Conservation (phyloP, 2,888 invertebrate species). For the Microctonus hyperodae region DNA sequence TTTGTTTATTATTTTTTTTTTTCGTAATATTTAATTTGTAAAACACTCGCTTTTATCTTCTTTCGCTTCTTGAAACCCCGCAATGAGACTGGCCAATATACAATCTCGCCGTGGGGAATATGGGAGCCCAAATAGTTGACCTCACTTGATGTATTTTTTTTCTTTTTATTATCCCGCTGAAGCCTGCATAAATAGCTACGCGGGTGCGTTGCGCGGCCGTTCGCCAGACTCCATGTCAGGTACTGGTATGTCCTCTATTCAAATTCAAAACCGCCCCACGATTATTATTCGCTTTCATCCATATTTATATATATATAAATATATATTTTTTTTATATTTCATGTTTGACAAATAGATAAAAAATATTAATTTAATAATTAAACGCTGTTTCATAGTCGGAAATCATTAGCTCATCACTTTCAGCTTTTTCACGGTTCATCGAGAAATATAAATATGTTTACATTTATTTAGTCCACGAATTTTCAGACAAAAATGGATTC, state of each 20-base stretch:
- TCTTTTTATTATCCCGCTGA: conserved; percentile 61
- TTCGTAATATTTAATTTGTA: conserved; percentile 1
- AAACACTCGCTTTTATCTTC: conserved; percentile 38
- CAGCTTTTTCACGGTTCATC: not conserved
- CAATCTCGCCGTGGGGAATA: conserved; percentile 38
- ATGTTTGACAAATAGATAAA: not conserved
- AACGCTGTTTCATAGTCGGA: conserved; percentile 4
- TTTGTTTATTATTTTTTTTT: conserved; percentile 38
- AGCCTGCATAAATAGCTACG: conserved; percentile 77
- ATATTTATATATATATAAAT: too few relatives aligned
- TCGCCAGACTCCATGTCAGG: conserved; percentile 86
- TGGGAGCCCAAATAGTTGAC: conserved; percentile 44
- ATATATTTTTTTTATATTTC: conserved; percentile 3
- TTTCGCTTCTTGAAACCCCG: conserved; percentile 42
- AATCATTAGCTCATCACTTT: not conserved
- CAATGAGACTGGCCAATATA: conserved; percentile 38
- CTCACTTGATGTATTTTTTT: conserved; percentile 60
- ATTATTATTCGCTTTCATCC: conserved; percentile 39
- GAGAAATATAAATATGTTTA: not conserved
- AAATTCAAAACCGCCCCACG: conserved; percentile 33
- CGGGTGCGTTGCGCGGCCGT: conserved; percentile 88
- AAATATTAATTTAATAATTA: not conserved
- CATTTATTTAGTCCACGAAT: not conserved
- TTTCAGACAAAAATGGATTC: not conserved
- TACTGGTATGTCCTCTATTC: conserved; percentile 70